Conservation (phyloP, 2,888 invertebrate genomes). For the Xylota segnis region DNA sequence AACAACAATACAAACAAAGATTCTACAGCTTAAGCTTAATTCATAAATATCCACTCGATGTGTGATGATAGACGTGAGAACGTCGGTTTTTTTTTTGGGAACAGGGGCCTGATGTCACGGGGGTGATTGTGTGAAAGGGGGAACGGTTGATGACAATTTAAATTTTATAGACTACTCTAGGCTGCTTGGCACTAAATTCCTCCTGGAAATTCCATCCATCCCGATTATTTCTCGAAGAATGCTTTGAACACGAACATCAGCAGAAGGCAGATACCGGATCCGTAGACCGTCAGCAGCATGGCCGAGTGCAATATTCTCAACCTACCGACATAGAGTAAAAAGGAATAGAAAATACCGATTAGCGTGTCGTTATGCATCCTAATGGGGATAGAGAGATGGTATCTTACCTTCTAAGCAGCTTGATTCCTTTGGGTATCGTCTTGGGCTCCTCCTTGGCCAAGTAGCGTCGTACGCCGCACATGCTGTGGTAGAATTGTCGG, state of each 20-base stretch:
- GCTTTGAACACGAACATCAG: slow-evolving; percentile 74
- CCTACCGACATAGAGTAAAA: slow-evolving; percentile 69
- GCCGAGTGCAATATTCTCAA: slow-evolving; percentile 79
- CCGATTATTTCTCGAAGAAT: slow-evolving; percentile 72
- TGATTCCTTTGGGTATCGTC: slow-evolving; percentile 87
- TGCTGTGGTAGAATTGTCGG: slow-evolving; percentile 84
- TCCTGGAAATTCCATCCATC: slow-evolving; percentile 54
- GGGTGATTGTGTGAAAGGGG: slow-evolving; percentile 8
- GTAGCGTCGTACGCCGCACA: slow-evolving; percentile 90
- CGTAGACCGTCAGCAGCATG: slow-evolving; percentile 78
- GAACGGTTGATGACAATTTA: slow-evolving; percentile 25
- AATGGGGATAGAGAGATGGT: neutral
- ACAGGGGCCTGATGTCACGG: slow-evolving; percentile 20
- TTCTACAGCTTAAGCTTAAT: slow-evolving; percentile 53
- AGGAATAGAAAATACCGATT: slow-evolving; percentile 15
- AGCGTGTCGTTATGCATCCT: slow-evolving; percentile 26
- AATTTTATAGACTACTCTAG: slow-evolving; percentile 63
- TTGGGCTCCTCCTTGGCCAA: slow-evolving; percentile 91
- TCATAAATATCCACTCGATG: slow-evolving; percentile 67
- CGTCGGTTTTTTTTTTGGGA: neutral
- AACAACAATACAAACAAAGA: slow-evolving; percentile 64
- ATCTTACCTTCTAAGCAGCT: slow-evolving; percentile 86
- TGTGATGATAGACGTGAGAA: slow-evolving; percentile 45
- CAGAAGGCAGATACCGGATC: slow-evolving; percentile 71
- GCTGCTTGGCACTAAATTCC: slow-evolving; percentile 73